Base-by-base conservation (phyloP, 2,113 vertebrate genomes). In the Myiagra hebetior region DNA sequence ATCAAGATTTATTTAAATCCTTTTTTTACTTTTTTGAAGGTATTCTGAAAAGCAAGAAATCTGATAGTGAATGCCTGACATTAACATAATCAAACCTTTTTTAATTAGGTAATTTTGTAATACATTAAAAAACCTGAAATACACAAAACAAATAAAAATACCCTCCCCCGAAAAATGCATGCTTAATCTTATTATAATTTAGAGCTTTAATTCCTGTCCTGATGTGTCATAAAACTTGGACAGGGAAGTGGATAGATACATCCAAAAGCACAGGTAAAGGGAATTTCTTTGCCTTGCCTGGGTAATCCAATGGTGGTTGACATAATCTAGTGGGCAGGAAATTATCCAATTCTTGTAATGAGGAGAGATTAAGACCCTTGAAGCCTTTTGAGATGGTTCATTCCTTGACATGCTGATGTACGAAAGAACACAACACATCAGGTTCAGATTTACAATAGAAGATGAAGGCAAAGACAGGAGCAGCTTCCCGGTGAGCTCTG, bases 391-490 rank as follows among this genome's bases (percentile, higher is more conserved):
- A 23, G 42, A 56, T 27, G 31, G 21, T 13, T 41, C 27, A 16
- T 33, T 41, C 27, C 15, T 69, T 31, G 70, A 35, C 19, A 35
- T 35, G 33, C 15, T 56, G 44, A 44, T 31, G 20, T 31, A 70
- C 30, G 19, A 41, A 41, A 67, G 15, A 64, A 63, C 10, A 35
- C 16, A 52, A 47, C 20, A 26, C 0, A 0, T 9, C 20, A 47
- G 31, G 12, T 39, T 11, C 10, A 59, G 41, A 65, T 28, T 37
- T 46, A 23, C 37, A 23, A 8, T 3, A 24, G 42, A 65, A 68
- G 46, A 41, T 27, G n/a, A 69, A 86, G 12, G 28, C 14, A 86
- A 56, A 53, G 31, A 21, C 11, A 27, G 46, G 11, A 67, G 30
- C 24, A 55, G 7, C 21, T 13, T 59, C 27, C 33, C 46, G 42